phyloP scores from a whole-genome alignment of 2,888 invertebrate genomes.

The Habroteleia sp. region DNA sequence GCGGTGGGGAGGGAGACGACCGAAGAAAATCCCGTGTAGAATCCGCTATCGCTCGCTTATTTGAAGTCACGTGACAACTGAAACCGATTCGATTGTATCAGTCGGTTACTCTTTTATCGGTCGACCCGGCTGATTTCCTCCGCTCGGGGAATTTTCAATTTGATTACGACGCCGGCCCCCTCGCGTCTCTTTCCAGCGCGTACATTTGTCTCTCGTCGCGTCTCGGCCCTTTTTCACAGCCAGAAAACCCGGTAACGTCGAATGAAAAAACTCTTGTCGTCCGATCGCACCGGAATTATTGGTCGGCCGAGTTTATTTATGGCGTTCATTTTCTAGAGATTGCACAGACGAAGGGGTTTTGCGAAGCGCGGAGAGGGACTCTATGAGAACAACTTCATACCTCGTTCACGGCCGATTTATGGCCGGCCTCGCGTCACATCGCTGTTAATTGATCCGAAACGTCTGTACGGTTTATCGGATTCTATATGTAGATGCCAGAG shows the following conservation, averaged over 20 bases:
- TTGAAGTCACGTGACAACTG: slow-evolving; percentile 73
- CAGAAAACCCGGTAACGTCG: slow-evolving; percentile 38
- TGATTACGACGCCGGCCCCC: slow-evolving; percentile 70
- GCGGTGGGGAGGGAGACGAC: background rate
- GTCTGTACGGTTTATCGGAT: slow-evolving; percentile 35
- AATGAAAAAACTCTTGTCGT: slow-evolving; percentile 74
- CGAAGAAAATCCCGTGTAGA: slow-evolving; percentile 45
- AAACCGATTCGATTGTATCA: slow-evolving; percentile 73
- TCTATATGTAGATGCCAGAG: background rate
- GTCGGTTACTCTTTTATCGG: slow-evolving; percentile 76
- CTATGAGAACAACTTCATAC: slow-evolving; percentile 47
- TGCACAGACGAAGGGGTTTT: slow-evolving; percentile 46
- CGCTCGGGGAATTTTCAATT: slow-evolving; percentile 75
- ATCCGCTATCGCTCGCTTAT: slow-evolving; percentile 70
- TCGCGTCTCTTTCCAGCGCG: slow-evolving; percentile 43
- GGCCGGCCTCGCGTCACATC: slow-evolving; percentile 24
- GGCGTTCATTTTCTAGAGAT: slow-evolving; percentile 73
- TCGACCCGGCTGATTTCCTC: slow-evolving; percentile 66
- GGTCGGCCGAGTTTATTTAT: slow-evolving; percentile 76
- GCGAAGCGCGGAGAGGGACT: slow-evolving; percentile 22
- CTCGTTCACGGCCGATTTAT: slow-evolving; percentile 54
- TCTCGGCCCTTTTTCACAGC: slow-evolving; percentile 64
- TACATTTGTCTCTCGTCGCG: slow-evolving; percentile 49
- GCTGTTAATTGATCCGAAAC: slow-evolving; percentile 54
- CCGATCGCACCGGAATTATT: slow-evolving; percentile 76